Base-by-base conservation (phyloP, 2,888 invertebrate genomes). In the Ferrisia virgata region DNA sequence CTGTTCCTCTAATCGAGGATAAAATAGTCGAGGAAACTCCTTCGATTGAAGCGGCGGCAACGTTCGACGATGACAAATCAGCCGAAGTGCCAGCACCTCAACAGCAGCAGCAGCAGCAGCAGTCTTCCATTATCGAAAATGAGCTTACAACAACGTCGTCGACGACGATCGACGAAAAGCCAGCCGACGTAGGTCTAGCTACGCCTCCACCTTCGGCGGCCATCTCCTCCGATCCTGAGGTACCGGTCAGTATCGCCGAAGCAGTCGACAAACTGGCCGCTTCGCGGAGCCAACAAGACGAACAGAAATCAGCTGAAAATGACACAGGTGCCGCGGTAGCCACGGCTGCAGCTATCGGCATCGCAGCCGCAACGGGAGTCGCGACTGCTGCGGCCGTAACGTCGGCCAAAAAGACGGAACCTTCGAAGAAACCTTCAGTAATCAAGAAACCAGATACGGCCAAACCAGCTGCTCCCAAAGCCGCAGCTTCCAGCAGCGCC, bases 311-410 rank as follows among this genome's bases (percentile, higher is more conserved):
- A 36, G 9, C 39, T 2, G 79, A 31, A 25, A 13, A n/a, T 8
- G 79, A 36, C 22, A 22, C 76, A 15, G 76, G 11, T 13, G 31
- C 28, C 76, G 76, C 25, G 11, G 79, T 36, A 39, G 79, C 39
- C 13, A 79, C n/a, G n/a, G 31, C 31, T 15, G 33, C 15, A 4
- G 53, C 53, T 5, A 15, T 2, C 31, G 22, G 33, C 78, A 86
- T 86, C 47, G 88, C 87, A 36, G 88, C 88, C 80, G 87, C 87
- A 8, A 87, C 88, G 22, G 88, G 87, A 22, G 87, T 87, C n/a
- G 87, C 87, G 69, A 88, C 88, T 81, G 87, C 88, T 64, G 88
- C 88, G 1, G 87, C 87, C 85, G 86, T 87, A n/a, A n/a, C 11
- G 78, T n/a, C 6, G 25, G n/a, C n/a, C 64, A 25, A 18, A 25